Evolutionary conservation across 2,888 invertebrate species (phyloP).

Genomic region (Patella ulyssiponensis): DNA sequence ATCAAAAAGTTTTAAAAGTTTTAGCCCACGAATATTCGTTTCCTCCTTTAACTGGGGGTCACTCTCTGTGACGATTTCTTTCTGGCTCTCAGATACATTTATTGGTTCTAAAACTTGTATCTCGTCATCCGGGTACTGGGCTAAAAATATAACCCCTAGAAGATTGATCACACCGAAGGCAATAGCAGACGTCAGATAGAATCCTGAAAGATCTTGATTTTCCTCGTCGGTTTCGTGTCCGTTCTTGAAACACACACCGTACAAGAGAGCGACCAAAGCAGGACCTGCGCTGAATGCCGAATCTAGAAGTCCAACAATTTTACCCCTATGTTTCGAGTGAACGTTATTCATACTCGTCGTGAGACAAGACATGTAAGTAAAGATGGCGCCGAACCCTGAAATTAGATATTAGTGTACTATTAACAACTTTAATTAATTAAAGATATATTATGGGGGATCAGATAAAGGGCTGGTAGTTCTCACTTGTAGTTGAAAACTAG

Average conservation of each 20-base stretch:
- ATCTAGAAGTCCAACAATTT: constrained; percentile 54
- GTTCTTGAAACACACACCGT: constrained; percentile 46
- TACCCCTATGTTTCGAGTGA: constrained; percentile 53
- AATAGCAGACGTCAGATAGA: constrained; percentile 51
- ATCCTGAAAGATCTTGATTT: constrained; percentile 55
- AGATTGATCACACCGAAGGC: constrained; percentile 44
- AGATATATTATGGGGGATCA: too few relatives aligned
- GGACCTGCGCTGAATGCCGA: constrained; percentile 60
- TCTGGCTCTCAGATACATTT: background rate
- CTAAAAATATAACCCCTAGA: constrained; percentile 46
- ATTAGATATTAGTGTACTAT: background rate
- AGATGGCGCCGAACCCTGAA: constrained; percentile 57
- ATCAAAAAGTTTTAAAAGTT: constrained; percentile 46
- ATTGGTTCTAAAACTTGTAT: constrained; percentile 7
- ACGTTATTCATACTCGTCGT: constrained; percentile 52
- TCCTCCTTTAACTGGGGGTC: constrained; percentile 18
- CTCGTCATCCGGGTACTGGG: constrained; percentile 34
- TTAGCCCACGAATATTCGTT: constrained; percentile 43
- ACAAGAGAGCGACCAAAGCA: constrained; percentile 50
- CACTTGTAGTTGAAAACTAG: too few relatives aligned
- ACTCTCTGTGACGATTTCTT: constrained; percentile 14
- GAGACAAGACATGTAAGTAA: constrained; percentile 57
- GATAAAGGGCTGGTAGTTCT: too few relatives aligned
- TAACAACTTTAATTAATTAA: background rate
- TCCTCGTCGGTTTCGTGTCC: constrained; percentile 51